Evolutionary conservation across 2,888 invertebrate genomes (phyloP), one percentile per base, ranked within the genome.

Genomic region (Latheticus oryzae): DNA sequence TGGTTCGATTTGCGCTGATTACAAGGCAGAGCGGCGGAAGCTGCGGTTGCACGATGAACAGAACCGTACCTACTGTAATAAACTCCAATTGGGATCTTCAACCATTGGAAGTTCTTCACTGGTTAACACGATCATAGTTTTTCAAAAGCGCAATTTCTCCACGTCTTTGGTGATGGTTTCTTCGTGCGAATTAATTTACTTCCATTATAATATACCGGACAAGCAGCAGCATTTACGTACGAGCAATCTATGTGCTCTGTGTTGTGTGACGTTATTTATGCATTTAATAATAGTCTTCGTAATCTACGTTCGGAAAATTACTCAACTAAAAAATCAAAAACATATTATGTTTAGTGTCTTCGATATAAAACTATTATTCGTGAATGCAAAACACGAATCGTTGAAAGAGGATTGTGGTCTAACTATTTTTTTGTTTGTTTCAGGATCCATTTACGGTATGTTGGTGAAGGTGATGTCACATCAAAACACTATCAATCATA

Each of bases 401-500:
- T n/a, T n/a, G n/a, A n/a, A n/a, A n/a, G n/a, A n/a, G n/a, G n/a
- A n/a, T n/a, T n/a, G n/a, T n/a, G n/a, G n/a, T n/a, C n/a, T 45
- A 28, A 55, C 21, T n/a, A 4, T 47, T 26, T 71, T 78, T 78
- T 78, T 61, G 68, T 78, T 84, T 84, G 83, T 85, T 85, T 72
- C 84, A 85, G 85, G 85, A 85, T 75, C 84, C 85, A 23, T 84
- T 84, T 70, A 83, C 84, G 84, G 85, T 85, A 78, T 81, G 84
- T 76, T 35, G 37, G 16, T 43, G 12, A 32, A 52, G 43, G 33
- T 51, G 58, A 55, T 54, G 56, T 54, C 51, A 40, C 57, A 57
- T 58, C 47, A 61, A 58, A 60, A 56, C 56, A 55, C 50, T 48
- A 59, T 59, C 59, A 55, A 59, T 59, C 59, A 59, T 55, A 38